phyloP scores from a whole-genome alignment of 2,797 vertebrate species.

The Neosilurus hyrtlii region DNA sequence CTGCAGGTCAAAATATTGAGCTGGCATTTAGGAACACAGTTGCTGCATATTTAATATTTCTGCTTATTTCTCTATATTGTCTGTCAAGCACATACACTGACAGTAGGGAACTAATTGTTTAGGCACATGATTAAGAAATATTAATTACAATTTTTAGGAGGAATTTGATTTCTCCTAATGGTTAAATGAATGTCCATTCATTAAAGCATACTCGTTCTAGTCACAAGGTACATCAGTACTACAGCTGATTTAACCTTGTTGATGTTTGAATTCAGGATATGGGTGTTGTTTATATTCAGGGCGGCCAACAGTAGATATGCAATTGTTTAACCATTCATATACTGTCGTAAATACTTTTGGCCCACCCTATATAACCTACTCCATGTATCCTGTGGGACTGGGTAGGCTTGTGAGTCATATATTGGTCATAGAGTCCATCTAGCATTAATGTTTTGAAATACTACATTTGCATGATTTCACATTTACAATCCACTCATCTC shows the following conservation, averaged over 20 bases:
- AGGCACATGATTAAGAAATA: not conserved
- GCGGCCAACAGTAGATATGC: too few species aligned
- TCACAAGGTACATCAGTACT: not conserved
- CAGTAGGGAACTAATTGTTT: not conserved
- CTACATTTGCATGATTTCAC: not conserved
- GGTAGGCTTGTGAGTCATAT: not conserved
- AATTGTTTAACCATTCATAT: too few species aligned
- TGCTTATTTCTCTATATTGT: not conserved
- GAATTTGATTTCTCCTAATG: not conserved
- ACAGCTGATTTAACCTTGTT: not conserved
- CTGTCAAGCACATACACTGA: not conserved
- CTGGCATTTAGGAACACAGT: not conserved
- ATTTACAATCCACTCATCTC: not conserved
- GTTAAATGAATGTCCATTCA: not conserved
- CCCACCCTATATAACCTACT: not conserved
- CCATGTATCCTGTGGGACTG: not conserved
- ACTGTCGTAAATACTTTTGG: too few species aligned
- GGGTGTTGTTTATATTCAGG: not conserved
- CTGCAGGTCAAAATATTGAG: not conserved
- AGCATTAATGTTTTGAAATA: not conserved
- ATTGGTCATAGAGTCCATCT: not conserved
- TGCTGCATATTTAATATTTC: not conserved
- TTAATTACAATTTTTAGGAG: too few species aligned
- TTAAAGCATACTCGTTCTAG: not conserved
- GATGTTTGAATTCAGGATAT: not conserved